Conservation (phyloP, 2,113 vertebrate species). For the Anser cygnoides region DNA sequence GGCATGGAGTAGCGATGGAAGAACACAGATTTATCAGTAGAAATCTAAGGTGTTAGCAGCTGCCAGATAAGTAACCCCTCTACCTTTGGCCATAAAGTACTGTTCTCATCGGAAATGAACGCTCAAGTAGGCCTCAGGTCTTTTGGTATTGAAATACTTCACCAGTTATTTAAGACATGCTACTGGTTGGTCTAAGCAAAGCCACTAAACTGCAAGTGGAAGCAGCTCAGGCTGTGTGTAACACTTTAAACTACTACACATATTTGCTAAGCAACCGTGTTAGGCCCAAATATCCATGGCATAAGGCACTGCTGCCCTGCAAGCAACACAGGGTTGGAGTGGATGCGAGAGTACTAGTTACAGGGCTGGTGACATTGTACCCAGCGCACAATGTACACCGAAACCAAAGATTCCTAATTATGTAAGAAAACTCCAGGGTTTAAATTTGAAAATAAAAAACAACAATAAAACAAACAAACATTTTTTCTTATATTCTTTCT, state of each 20-base stretch:
- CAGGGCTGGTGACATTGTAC: neutral
- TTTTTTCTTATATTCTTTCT: neutral
- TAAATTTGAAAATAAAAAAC: neutral
- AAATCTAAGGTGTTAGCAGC: neutral
- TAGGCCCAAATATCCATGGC: neutral
- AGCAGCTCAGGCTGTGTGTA: neutral
- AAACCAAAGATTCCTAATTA: neutral
- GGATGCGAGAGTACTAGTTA: neutral
- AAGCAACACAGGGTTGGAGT: neutral
- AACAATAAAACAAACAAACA: neutral
- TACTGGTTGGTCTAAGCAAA: neutral
- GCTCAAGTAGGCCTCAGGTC: neutral
- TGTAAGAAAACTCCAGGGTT: neutral
- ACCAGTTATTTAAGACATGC: neutral
- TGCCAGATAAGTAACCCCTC: neutral
- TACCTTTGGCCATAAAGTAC: neutral
- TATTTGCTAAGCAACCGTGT: neutral
- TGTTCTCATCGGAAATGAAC: neutral
- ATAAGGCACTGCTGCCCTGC: neutral
- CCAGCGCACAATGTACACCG: rapidly evolving
- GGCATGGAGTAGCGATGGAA: neutral
- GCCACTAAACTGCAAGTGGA: neutral
- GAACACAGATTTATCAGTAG: neutral
- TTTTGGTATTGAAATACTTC: neutral
- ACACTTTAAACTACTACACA: neutral